Base-by-base conservation (phyloP, 2,113 vertebrate species). In the Noctilio leporinus region DNA sequence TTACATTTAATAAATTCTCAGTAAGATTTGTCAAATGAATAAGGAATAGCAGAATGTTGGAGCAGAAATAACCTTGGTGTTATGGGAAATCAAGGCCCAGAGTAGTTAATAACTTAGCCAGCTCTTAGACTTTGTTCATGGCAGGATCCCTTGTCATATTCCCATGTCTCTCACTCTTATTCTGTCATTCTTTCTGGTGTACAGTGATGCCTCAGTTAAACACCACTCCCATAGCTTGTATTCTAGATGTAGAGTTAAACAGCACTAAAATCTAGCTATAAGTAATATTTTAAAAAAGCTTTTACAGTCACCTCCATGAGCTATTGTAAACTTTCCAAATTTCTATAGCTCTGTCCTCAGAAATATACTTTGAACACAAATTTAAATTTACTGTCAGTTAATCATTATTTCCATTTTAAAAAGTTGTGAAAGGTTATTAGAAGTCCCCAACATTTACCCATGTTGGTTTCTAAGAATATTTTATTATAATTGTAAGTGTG, bases 401-500 rank as follows among this genome's bases (percentile, higher is more conserved):
- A 92, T 93, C 83, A 33, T 70, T 82, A 83, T 84, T 93, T 90
- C 24, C 59, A 81, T 94, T 92, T 76, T 28, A 84, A 82, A 59
- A 82, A 88, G 30, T 57, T 91, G 51, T 88, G 47, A 78, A 91
- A 93, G 24, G 10, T 96, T 90, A 33, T 73, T 92, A 62, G 28
- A 86, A 26, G 67, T 53, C 38, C 26, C 57, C 35, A 76, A 94
- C 82, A 76, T 80, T 87, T 15, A 35, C 11, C 11, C 3, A 17
- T 86, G 73, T 80, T 89, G 30, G 72, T 84, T 95, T 94, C n/a
- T 70, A 77, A 83, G 55, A 92, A 80, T 94, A 72, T 93, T 73
- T 93, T 94, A 19, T 65, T 90, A 35, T 80, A 84, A 49, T 94
- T 95, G 5, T 51, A 72, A 96, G 84, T 62, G 67, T 86, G n/a